Evolutionary conservation across 2,797 vertebrate species (phyloP).

Genomic region (Linurgus olivaceus): DNA sequence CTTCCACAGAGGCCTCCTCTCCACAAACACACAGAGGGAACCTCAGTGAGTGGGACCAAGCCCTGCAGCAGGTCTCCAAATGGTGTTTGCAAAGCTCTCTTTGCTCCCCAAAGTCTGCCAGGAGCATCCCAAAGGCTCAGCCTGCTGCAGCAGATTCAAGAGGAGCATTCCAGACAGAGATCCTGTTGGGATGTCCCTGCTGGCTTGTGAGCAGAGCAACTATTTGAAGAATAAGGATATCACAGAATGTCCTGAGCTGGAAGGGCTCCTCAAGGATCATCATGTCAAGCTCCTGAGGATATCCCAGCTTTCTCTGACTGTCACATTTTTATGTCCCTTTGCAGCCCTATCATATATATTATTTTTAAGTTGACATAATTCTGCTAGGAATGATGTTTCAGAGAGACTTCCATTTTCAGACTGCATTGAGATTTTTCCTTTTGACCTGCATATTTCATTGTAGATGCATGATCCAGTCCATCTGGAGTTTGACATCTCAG

Average conservation of each 20-base stretch:
- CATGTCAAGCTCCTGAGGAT: accelerated
- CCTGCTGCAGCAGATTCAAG: not conserved
- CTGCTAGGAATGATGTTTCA: not conserved
- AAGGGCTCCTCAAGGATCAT: not conserved
- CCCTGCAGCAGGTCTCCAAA: not conserved
- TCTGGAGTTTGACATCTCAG: not conserved
- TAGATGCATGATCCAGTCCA: not conserved
- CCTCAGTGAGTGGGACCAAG: not conserved
- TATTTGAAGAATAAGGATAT: not conserved
- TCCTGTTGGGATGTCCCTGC: not conserved
- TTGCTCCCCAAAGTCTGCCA: not conserved
- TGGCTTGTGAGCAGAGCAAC: not conserved
- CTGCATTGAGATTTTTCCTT: not conserved
- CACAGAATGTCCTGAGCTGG: not conserved
- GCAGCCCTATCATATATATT: not conserved
- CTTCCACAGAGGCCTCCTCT: not conserved
- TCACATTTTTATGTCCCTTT: not conserved
- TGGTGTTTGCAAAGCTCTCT: not conserved
- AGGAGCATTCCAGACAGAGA: not conserved
- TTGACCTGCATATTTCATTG: not conserved
- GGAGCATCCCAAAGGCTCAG: not conserved
- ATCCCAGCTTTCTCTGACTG: not conserved
- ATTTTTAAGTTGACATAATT: not conserved
- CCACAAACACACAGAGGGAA: not conserved
- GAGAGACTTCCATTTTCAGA: not conserved